phyloP scores from a whole-genome alignment of 2,113 vertebrate species.

The Cyanistes caeruleus region DNA sequence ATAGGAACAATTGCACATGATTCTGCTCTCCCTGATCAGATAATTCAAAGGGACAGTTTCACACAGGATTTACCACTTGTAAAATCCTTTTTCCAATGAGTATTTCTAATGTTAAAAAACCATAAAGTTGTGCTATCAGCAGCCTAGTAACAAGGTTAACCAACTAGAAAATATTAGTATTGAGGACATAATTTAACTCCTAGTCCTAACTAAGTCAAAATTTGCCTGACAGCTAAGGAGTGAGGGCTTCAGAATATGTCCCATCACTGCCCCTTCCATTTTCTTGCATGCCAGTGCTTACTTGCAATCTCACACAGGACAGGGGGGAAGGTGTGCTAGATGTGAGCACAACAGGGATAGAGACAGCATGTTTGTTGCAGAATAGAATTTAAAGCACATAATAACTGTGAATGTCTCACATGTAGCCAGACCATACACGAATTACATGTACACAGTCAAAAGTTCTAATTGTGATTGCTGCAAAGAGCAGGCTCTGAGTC shows the following conservation, averaged over 20 bases:
- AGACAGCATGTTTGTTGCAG: not conserved
- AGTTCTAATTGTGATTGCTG: slow-evolving; percentile 3
- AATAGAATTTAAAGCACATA: not conserved
- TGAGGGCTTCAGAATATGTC: not conserved
- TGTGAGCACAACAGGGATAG: not conserved
- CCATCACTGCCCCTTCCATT: not conserved
- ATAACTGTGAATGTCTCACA: not conserved
- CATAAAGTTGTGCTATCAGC: not conserved
- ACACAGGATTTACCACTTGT: not conserved
- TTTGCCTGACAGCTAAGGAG: not conserved
- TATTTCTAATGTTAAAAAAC: not conserved
- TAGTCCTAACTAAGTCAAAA: not conserved
- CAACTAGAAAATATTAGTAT: not conserved
- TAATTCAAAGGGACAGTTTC: not conserved
- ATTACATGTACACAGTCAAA: not conserved
- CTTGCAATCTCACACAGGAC: not conserved
- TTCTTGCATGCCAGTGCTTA: not conserved
- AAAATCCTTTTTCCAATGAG: not conserved
- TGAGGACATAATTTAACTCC: not conserved
- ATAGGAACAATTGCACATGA: not conserved
- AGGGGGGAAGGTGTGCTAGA: not conserved
- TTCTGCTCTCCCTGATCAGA: not conserved
- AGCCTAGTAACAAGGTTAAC: not conserved
- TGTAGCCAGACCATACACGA: not conserved
- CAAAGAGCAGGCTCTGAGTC: slow-evolving; percentile 17